Evolutionary conservation across 2,797 vertebrate species (phyloP).

Genomic region (Acanthurus leucopareius): DNA sequence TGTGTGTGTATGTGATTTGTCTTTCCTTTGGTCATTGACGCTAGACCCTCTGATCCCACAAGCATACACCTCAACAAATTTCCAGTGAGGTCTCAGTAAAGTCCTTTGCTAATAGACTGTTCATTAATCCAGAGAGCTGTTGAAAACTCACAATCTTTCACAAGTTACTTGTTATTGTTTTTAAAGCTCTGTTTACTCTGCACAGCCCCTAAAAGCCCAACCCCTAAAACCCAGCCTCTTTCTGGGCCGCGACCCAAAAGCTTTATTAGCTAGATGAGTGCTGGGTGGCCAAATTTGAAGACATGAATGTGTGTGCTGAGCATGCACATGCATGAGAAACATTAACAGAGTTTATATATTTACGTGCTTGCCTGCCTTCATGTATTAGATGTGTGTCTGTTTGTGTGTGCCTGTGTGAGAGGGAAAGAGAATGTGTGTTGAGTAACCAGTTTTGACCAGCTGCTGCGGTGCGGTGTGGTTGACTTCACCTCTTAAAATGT

Average conservation of each 20-base stretch:
- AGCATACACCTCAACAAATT: constrained; percentile 51
- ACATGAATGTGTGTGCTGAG: constrained; percentile 34
- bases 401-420: constrained; percentile 1
- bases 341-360: constrained; percentile 43
- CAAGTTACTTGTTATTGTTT: constrained; percentile 75
- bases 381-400: constrained; percentile 29
- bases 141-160: constrained; percentile 60
- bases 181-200: constrained; percentile 79
- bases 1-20: not conserved
- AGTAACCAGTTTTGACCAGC: constrained; percentile 52
- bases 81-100: constrained; percentile 53
- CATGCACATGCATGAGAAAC: constrained; percentile 28
- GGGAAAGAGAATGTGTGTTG: constrained; percentile 25
- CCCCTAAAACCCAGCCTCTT: constrained; percentile 46
- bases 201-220: constrained; percentile 30
- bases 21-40: constrained; percentile 11
- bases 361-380: constrained; percentile 39
- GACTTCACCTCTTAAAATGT: constrained; percentile 76
- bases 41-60: constrained; percentile 24
- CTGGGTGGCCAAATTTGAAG: constrained; percentile 74
- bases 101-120: constrained; percentile 59
- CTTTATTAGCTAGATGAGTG: constrained; percentile 74
- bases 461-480: constrained; percentile 65
- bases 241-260: constrained; percentile 70
- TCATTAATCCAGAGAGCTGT: constrained; percentile 58